A percentile compares a stretch with the other conserved stretches of the same genome.
Conservation (phyloP, 2,113 vertebrate genomes). For the Rallus limicola region DNA sequence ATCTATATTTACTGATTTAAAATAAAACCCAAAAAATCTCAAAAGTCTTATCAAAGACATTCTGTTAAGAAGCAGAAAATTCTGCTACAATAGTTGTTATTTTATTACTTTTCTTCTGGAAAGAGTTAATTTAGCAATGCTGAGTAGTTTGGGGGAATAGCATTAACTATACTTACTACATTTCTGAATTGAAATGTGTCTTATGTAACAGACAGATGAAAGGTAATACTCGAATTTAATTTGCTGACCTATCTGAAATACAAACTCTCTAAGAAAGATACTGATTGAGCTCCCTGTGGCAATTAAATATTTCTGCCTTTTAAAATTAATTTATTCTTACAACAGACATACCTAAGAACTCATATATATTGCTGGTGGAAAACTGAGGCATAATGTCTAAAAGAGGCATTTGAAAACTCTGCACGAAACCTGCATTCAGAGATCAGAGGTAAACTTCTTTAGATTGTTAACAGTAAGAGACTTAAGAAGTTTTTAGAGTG, state of each 20-base stretch:
- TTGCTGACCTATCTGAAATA: neutral
- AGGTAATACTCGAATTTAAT: neutral
- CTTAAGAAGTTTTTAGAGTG: neutral
- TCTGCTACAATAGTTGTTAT: neutral
- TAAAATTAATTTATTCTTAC: neutral
- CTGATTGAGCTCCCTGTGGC: neutral
- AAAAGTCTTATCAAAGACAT: neutral
- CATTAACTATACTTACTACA: neutral
- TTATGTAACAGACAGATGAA: neutral
- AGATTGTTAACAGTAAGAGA: neutral
- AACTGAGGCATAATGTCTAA: neutral
- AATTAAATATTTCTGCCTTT: neutral
- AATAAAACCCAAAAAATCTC: neutral
- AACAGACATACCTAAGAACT: neutral
- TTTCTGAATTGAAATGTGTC: neutral
- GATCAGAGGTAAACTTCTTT: neutral
- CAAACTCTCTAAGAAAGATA: neutral
- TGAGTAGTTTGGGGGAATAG: neutral
- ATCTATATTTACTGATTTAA: neutral
- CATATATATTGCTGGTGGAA: neutral
- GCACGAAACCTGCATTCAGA: neutral
- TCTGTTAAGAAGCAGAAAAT: neutral
- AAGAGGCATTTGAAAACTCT: neutral
- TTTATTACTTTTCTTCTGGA: slow-evolving; percentile 3
- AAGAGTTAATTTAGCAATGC: neutral